Conservation (phyloP, 2,888 invertebrate species). For the Lysandra bellargus region DNA sequence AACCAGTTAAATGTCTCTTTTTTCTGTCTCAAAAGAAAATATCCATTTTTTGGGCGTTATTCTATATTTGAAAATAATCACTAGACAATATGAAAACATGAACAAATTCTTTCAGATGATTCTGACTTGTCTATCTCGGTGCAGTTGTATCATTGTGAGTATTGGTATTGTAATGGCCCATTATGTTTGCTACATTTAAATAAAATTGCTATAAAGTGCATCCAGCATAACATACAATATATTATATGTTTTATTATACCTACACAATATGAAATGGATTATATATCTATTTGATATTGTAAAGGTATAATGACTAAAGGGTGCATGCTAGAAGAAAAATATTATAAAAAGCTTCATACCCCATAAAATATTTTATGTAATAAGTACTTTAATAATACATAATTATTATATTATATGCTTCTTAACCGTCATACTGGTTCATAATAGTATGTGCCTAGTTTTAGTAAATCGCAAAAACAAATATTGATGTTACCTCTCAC, state of each 20-base stretch:
- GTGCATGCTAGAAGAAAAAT: conserved; percentile 1
- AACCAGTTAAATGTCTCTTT: not conserved
- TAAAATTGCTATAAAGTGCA: conserved; percentile 24
- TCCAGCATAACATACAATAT: not conserved
- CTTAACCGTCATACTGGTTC: too few relatives aligned
- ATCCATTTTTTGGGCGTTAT: not conserved
- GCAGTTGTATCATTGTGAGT: conserved; percentile 69
- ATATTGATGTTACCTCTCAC: too few relatives aligned
- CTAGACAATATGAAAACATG: conserved; percentile 32
- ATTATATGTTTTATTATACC: too few relatives aligned
- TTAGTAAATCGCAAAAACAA: too few relatives aligned
- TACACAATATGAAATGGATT: too few relatives aligned
- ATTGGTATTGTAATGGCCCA: conserved; percentile 50
- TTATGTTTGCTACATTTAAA: conserved; percentile 33
- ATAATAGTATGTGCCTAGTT: too few relatives aligned
- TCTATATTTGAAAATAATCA: not conserved
- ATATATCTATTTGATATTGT: not conserved
- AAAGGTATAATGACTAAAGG: not conserved
- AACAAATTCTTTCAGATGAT: conserved; percentile 74
- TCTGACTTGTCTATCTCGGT: conserved; percentile 64
- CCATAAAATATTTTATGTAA: not conserved
- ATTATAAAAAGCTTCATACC: not conserved
- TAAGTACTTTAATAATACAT: too few relatives aligned
- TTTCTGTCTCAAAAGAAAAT: not conserved
- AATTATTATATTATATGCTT: too few relatives aligned